Evolutionary conservation across 2,113 vertebrate genomes (phyloP).

Genomic region (Cavia aperea): DNA sequence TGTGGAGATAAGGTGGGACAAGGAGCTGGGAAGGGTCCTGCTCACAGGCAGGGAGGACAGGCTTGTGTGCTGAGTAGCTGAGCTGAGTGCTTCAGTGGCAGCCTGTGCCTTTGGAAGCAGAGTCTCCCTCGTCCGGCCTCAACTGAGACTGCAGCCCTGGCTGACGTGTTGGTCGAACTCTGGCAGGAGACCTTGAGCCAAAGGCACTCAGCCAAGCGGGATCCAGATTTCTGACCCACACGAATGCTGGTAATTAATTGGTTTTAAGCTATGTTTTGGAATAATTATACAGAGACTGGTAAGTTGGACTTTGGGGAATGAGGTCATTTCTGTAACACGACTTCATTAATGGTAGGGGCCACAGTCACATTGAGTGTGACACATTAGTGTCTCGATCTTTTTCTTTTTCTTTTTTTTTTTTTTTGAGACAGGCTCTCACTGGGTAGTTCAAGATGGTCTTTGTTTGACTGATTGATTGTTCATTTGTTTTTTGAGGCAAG

Average conservation of each 20-base stretch:
- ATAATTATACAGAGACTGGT: neutral
- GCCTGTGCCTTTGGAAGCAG: neutral
- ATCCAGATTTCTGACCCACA: neutral
- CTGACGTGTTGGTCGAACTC: neutral
- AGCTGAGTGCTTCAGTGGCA: neutral
- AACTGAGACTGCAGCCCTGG: neutral
- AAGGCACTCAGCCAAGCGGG: neutral
- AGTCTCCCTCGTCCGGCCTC: neutral
- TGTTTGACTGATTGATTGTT: neutral
- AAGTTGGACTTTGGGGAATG: neutral
- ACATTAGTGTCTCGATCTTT: neutral
- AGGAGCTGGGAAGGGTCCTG: neutral
- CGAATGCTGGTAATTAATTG: neutral
- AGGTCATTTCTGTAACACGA: neutral
- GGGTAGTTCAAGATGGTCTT: neutral
- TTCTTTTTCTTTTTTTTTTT: neutral
- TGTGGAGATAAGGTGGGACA: neutral
- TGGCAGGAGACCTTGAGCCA: neutral
- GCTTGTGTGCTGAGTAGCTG: neutral
- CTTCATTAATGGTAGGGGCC: neutral
- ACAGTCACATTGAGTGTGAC: too few relatives aligned
- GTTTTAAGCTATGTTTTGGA: neutral
- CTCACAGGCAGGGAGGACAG: neutral
- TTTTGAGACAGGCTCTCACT: neutral
- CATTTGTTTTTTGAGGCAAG: neutral